These are phyloP conservation scores for Cosmia pyralina DNA, from an alignment of 2,888 invertebrate genomes.

Conservation along the genomic window DNA sequence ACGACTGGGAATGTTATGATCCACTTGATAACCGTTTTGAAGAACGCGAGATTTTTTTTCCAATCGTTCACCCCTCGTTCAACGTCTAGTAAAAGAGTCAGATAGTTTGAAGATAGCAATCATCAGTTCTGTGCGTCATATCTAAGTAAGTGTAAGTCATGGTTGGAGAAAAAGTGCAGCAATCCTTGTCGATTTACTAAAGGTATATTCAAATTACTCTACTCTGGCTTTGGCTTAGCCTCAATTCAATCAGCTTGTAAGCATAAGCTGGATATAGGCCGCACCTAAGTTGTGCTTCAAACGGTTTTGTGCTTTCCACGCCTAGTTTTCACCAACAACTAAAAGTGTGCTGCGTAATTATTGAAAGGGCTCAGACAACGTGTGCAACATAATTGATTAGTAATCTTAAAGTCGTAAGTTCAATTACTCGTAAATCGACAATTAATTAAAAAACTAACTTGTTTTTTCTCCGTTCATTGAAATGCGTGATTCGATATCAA, in stretches of 20 bases:
- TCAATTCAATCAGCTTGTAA: conserved; percentile 1
- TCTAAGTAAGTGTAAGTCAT: not conserved
- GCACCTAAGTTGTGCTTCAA: not conserved
- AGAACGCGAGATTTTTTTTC: no score
- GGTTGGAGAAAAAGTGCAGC: no score
- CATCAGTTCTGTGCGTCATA: no score
- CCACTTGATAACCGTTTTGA: no score
- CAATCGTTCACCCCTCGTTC: no score
- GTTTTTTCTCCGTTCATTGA: conserved; percentile 13
- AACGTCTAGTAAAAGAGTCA: no score
- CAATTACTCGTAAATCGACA: conserved; percentile 35
- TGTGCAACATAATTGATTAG: conserved; percentile 9
- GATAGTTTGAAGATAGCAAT: no score
- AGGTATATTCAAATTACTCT: conserved; percentile 5
- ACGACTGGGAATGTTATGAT: no score
- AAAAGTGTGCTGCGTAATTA: not conserved
- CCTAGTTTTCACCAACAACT: not conserved
- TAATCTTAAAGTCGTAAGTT: conserved; percentile 2
- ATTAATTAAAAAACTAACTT: conserved; percentile 25
- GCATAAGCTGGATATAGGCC: not conserved
- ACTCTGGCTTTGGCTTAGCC: not conserved
- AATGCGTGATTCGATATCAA: conserved; percentile 9
- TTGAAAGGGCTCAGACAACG: not conserved
- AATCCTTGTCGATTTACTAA: not conserved
- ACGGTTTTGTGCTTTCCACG: not conserved